Base-by-base conservation (phyloP, 2,113 vertebrate species). In the Etheostoma spectabile region DNA sequence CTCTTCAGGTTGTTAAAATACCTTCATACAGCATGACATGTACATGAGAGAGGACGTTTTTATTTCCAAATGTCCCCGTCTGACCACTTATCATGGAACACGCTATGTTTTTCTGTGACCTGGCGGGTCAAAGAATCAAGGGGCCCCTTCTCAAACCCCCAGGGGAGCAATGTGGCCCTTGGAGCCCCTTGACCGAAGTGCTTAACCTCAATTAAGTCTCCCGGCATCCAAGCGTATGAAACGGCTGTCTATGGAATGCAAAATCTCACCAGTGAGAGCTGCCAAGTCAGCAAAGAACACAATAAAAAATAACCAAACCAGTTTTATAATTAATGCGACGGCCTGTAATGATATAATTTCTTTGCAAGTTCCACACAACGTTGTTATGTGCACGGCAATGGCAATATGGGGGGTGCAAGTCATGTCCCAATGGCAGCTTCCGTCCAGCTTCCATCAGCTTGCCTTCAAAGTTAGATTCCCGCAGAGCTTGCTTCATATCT, bases 161-260 rank as follows among this genome's bases (percentile, higher is more conserved):
- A 48, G 74, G 66, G 85, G 71, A 52, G 52, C 72, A 75, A 16
- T 60, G 57, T 82, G 75, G 70, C 77, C 74, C 66, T 62, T 49
- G 33, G 70, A 88, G 51, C 65, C 74, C 77, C 76, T 86, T 89
- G 82, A 90, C 89, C 35, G 57, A 51, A 24, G 77, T 72, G 69
- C 75, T 90, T 90, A 91, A 90, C 88, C 89, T 91, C 85, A 66
- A 67, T 91, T 89, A 83, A 62, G 64, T 72, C 57, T 73, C 64
- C 79, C 35, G 1, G 51, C 57, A 45, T 73, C 59, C 74, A 73
- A 67, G 78, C 38, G 11, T 84, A 83, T 46, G 60, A 83, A 77
- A 22, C 8, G 33, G 49, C 57, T 45, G 21, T 68, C 69, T 65
- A 21, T 45, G 77, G 84, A 88, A 78, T 83, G 83, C 56, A 60